Conservation (phyloP, 2,797 vertebrate species). For the Nannoperca obscura region DNA sequence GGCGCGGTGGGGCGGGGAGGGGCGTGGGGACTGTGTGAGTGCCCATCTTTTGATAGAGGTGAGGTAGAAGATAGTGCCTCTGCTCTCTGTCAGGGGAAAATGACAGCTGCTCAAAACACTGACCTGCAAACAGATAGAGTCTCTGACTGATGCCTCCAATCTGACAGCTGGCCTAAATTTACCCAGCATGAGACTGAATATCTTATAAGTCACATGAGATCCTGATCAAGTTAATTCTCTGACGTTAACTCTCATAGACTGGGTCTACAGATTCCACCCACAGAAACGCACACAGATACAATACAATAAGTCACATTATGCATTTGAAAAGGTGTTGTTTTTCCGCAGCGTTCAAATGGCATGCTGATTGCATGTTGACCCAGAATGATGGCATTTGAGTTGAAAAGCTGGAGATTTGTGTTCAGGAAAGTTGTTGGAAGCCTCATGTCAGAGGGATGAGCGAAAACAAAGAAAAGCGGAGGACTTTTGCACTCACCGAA, state of each 20-base stretch:
- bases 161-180: slow-evolving; percentile 64
- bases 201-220: slow-evolving; percentile 51
- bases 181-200: slow-evolving; percentile 50
- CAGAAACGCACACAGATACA: not conserved
- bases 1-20: not conserved
- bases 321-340: slow-evolving; percentile 40
- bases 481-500: slow-evolving; percentile 63
- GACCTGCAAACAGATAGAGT: slow-evolving; percentile 44
- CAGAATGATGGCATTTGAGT: slow-evolving; percentile 59
- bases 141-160: slow-evolving; percentile 55
- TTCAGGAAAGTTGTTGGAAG: slow-evolving; percentile 61
- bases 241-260: slow-evolving; percentile 14
- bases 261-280: slow-evolving; percentile 10
- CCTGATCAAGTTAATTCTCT: slow-evolving; percentile 14
- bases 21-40: not conserved
- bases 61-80: slow-evolving; percentile 52
- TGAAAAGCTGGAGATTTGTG: slow-evolving; percentile 66
- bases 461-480: slow-evolving; percentile 61
- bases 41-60: slow-evolving; percentile 53
- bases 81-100: slow-evolving; percentile 37
- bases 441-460: slow-evolving; percentile 65
- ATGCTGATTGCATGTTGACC: slow-evolving; percentile 42
- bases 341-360: slow-evolving; percentile 35
- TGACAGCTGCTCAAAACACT: slow-evolving; percentile 68
- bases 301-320: slow-evolving; percentile 5